Conservation (phyloP, 2,797 vertebrate genomes). For the Phataginus tetradactyla region DNA sequence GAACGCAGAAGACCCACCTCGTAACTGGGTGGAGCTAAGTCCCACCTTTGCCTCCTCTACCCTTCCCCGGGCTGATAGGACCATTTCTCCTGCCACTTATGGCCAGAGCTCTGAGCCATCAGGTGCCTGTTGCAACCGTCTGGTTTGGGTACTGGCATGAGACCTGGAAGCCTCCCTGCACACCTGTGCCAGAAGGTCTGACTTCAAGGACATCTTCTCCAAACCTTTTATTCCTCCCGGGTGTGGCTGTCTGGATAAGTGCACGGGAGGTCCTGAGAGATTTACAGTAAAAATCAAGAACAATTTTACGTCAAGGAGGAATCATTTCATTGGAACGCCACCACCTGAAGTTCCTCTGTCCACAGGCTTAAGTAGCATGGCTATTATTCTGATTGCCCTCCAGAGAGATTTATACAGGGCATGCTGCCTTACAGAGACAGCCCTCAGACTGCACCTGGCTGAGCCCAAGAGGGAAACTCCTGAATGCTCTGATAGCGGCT, state of each 20-base stretch:
- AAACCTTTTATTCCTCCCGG: background rate
- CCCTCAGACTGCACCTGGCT: conserved; percentile 38
- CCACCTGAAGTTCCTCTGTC: conserved; percentile 66
- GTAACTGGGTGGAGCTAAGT: background rate
- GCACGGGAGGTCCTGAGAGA: conserved; percentile 73
- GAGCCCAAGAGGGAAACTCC: conserved; percentile 28
- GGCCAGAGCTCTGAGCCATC: background rate
- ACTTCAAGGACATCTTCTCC: background rate
- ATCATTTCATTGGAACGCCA: conserved; percentile 75
- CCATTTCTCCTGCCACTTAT: background rate
- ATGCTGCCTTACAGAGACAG: background rate
- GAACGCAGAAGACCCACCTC: background rate
- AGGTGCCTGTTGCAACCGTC: background rate
- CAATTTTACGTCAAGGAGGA: conserved; percentile 75
- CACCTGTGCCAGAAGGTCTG: accelerated
- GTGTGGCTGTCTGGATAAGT: conserved; percentile 69
- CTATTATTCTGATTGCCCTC: conserved; percentile 60
- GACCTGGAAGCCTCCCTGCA: background rate
- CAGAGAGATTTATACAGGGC: conserved; percentile 46
- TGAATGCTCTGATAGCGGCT: background rate
- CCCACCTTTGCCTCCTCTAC: too few species aligned
- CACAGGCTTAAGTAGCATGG: conserved; percentile 58
- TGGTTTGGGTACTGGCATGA: background rate
- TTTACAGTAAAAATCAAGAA: conserved; percentile 79
- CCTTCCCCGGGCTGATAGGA: too few species aligned